Evolutionary conservation across 2,797 vertebrate genomes (phyloP).

Genomic region (Coilia nasus): DNA sequence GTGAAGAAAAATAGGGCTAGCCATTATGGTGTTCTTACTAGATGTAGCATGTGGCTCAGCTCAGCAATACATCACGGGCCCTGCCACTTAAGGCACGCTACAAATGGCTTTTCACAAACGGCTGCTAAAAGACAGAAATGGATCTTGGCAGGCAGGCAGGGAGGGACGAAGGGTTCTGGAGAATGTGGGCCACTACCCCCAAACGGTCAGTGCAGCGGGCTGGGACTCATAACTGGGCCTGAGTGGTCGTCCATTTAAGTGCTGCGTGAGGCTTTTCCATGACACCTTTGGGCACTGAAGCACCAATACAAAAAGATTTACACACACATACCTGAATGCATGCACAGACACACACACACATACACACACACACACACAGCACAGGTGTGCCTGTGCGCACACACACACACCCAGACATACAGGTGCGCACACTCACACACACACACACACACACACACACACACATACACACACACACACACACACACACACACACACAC

Average conservation of each 20-base stretch:
- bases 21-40: conserved; percentile 68
- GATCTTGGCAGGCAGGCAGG: conserved; percentile 44
- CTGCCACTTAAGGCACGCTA: conserved; percentile 59
- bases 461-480: background rate
- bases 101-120: conserved; percentile 65
- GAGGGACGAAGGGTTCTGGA: conserved; percentile 50
- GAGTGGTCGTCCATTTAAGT: background rate
- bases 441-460: background rate
- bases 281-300: no score
- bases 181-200: conserved; percentile 43
- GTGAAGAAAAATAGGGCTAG: conserved; percentile 63
- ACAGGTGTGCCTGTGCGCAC: background rate
- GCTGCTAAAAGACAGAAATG: conserved; percentile 48
- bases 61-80: conserved; percentile 62
- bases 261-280: background rate
- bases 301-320: background rate
- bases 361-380: background rate
- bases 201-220: conserved; percentile 38
- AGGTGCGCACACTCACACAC: background rate
- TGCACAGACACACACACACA: background rate
- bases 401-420: background rate
- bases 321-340: background rate
- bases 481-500: background rate
- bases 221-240: conserved; percentile 32
- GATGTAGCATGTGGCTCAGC: conserved; percentile 58